These are phyloP conservation scores for Parnassius smintheus DNA, from an alignment of 2,888 invertebrate species.

Conservation along the genomic window DNA sequence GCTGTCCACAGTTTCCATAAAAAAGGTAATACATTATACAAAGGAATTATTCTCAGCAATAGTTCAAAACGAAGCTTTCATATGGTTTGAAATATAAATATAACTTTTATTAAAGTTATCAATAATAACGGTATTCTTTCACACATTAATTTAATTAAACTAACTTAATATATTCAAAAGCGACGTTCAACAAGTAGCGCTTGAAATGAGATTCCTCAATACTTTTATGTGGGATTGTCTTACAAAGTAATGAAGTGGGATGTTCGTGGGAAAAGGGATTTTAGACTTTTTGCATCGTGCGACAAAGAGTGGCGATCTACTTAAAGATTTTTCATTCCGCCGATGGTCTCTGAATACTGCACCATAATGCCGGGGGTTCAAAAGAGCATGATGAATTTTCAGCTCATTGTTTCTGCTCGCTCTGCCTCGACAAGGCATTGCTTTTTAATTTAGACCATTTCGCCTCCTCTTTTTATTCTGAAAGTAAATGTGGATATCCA, in stretches of 20 bases:
- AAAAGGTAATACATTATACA: not conserved
- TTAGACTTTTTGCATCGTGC: conserved; percentile 62
- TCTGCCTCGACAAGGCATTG: conserved; percentile 74
- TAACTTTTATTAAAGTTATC: conserved; percentile 18
- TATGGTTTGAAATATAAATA: not conserved
- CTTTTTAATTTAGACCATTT: conserved; percentile 79
- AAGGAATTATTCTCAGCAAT: not conserved
- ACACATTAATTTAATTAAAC: conserved; percentile 60
- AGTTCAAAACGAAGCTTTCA: conserved; percentile 4
- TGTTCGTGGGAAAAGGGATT: conserved; percentile 58
- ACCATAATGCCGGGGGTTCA: conserved; percentile 73
- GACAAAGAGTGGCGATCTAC: conserved; percentile 75
- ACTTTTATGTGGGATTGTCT: conserved; percentile 52
- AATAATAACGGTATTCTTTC: conserved; percentile 37
- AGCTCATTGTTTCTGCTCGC: conserved; percentile 75
- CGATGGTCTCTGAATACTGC: conserved; percentile 66
- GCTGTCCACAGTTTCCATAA: too few relatives aligned
- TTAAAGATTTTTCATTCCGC: conserved; percentile 71
- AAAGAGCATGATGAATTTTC: conserved; percentile 78
- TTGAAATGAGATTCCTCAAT: conserved; percentile 57
- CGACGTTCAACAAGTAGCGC: conserved; percentile 68
- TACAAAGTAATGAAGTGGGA: conserved; percentile 69
- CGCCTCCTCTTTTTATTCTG: conserved; percentile 65
- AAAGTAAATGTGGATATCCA: conserved; percentile 69
- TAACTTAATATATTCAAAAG: conserved; percentile 62